These are phyloP conservation scores for Parotocinclus haroldoi DNA, from an alignment of 2,797 vertebrate species.

Conservation along the genomic window DNA sequence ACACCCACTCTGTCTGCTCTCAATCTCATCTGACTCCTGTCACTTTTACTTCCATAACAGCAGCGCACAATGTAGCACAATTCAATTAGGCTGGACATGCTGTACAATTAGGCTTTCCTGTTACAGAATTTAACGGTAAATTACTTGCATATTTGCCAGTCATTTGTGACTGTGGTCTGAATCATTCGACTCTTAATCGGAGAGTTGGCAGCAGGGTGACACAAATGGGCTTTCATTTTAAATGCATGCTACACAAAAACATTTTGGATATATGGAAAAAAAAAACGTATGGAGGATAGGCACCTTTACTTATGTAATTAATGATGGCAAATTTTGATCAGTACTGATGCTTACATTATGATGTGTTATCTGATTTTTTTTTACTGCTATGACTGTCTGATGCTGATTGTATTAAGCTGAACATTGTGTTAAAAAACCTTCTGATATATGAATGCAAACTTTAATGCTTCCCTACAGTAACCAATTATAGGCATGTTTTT, in stretches of 20 bases:
- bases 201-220: conserved; percentile 16
- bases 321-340: too few relatives aligned
- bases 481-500: conserved; percentile 55
- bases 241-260: neutral
- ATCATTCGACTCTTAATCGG: conserved; percentile 36
- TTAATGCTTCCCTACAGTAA: conserved; percentile 26
- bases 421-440: neutral
- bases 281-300: too few relatives aligned
- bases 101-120: conserved; percentile 60
- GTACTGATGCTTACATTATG: neutral
- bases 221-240: neutral
- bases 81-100: conserved; percentile 64
- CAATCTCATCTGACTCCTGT: conserved; percentile 43
- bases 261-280: neutral
- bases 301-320: too few relatives aligned
- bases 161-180: conserved; percentile 45
- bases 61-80: conserved; percentile 54
- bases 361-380: neutral
- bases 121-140: conserved; percentile 57
- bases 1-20: conserved; percentile 3
- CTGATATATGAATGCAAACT: conserved; percentile 51
- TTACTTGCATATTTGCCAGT: conserved; percentile 54
- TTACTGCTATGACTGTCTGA: neutral
- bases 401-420: neutral
- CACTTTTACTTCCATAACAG: conserved; percentile 54